Base-by-base conservation (phyloP, 2,888 invertebrate species). In the Dichetophora obliterata region DNA sequence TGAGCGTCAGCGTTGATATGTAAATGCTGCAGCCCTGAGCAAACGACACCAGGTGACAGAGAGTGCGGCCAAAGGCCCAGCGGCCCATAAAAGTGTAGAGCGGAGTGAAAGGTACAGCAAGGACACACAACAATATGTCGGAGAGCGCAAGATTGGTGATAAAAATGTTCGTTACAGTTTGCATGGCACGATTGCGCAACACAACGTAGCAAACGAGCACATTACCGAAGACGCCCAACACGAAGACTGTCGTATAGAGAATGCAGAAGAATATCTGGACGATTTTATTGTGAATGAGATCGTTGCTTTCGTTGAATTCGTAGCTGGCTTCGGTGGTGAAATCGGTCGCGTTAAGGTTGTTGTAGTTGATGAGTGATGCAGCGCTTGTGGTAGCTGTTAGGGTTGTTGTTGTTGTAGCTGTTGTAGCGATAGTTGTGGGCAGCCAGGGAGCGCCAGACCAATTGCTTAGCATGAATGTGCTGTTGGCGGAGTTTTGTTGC, bases 101-200 rank as follows among this genome's bases (percentile, higher is more conserved):
- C 0, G 99, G 98, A 0, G 99, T 99, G 85, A 99, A 97, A 5
- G 99, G 98, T 66, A 99, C 97, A 3, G 98, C 97, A 77, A 99
- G 92, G 16, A 95, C 92, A 88, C 98, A 98, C 81, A 99, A 92
- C 65, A 99, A 90, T 68, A 99, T 96, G 88, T 99, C 99, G 9
- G 98, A 97, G 48, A 98, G 91, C 0, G 99, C 99, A 83, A 99
- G 91, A 88, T 99, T 99, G 59, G 97, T 96, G 86, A 99, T 99
- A 90, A 99, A 99, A 72, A 98, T 92, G 88, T 99, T 99, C 4
- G 99, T 99, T 52, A 99, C 98, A 0, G 98, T 98, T 87, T 98
- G 98, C 98, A 99, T 98, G 37, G 96, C 95, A 82, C 94, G 94
- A 90, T 98, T 98, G 43, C 96, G 92, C 50, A 95, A 92, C 6